A percentile compares a stretch with the other conserved stretches of the same genome.
Conservation (phyloP, 2,797 vertebrate species). For the Gallirallus australis region DNA sequence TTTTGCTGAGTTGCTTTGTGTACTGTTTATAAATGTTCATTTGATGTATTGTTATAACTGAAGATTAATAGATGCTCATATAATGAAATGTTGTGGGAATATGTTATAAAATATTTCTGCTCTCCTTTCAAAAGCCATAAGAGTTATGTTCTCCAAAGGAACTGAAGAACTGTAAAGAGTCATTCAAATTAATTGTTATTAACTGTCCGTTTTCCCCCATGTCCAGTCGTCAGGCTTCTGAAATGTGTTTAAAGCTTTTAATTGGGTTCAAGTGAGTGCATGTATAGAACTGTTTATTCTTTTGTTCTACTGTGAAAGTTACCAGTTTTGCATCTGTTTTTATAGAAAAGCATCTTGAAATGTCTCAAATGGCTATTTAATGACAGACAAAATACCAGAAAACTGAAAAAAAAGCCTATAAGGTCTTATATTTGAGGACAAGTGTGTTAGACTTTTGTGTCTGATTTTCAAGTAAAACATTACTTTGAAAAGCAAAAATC, state of each 20-base stretch:
- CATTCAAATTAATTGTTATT: not conserved
- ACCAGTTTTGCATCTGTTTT: not conserved
- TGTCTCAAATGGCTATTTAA: not conserved
- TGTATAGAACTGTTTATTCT: not conserved
- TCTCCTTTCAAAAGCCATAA: slow-evolving; percentile 12
- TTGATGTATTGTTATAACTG: not conserved
- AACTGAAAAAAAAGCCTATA: not conserved
- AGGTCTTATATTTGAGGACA: not conserved
- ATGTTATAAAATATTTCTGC: not conserved
- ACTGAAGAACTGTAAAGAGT: not conserved
- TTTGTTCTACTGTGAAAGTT: not conserved
- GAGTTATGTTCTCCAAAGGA: slow-evolving; percentile 3
- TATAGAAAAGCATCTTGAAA: not conserved
- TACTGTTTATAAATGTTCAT: not conserved
- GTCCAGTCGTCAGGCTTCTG: not conserved
- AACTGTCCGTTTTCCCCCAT: not conserved
- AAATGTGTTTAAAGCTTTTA: not conserved
- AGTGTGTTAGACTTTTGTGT: not conserved
- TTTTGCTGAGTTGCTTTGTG: not conserved
- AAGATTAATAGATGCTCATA: not conserved
- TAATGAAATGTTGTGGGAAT: not conserved
- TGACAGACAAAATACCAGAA: not conserved
- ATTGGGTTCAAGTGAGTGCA: not conserved
- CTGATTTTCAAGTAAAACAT: not conserved
- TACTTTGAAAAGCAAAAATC: not conserved